Percentiles rank a stretch among this genome's conserved stretches.
phyloP scores from a whole-genome alignment of 2,113 vertebrate species.

The Alces alces region DNA sequence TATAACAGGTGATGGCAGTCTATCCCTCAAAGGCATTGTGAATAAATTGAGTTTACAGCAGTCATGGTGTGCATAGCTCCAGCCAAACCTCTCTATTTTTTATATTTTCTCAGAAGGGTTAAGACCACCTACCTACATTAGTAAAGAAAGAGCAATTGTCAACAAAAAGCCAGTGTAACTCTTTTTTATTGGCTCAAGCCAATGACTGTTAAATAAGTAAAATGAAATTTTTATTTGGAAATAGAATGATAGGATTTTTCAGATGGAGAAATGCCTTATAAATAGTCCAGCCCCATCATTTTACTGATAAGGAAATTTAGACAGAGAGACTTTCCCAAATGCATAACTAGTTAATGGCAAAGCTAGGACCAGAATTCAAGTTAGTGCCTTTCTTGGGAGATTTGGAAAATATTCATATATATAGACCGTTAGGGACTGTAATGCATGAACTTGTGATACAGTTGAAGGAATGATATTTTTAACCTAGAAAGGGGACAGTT shows the following conservation, averaged over 20 bases:
- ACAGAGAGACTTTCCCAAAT: neutral
- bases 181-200: neutral
- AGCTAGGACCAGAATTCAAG: neutral
- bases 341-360: neutral
- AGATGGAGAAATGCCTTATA: neutral
- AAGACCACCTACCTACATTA: neutral
- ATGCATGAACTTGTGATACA: neutral
- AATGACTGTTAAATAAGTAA: neutral
- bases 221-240: conserved; percentile 7
- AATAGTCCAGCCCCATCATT: neutral
- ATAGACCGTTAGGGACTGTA: neutral
- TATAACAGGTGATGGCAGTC: neutral
- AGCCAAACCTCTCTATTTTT: neutral
- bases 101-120: neutral
- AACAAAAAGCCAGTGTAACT: neutral
- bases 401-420: neutral
- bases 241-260: neutral
- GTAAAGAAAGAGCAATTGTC: neutral
- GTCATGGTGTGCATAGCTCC: neutral
- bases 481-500: neutral
- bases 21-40: neutral
- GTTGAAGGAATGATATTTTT: neutral
- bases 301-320: neutral
- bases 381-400: neutral
- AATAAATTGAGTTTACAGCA: neutral